Conservation (phyloP, 1,140 invertebrate species). For the Platorchestia sp. region DNA sequence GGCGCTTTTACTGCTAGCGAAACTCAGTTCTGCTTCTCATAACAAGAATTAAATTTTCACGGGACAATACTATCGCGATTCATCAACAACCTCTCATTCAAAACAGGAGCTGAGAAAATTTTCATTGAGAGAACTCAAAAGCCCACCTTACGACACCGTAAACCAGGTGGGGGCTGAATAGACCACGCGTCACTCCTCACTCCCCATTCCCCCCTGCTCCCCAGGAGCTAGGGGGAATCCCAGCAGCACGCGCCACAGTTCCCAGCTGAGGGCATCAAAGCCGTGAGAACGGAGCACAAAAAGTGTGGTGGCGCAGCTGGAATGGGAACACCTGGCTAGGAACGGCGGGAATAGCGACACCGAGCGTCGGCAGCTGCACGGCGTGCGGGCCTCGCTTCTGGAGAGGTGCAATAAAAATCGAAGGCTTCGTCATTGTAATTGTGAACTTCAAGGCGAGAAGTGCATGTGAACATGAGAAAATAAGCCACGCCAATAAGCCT, state of each 20-base stretch:
- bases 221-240: background rate
- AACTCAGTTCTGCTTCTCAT: background rate
- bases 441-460: background rate
- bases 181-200: background rate
- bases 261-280: background rate
- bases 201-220: no score
- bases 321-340: conserved; percentile 37
- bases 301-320: background rate
- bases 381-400: background rate
- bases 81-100: background rate
- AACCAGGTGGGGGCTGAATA: background rate
- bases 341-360: conserved; percentile 28
- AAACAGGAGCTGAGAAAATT: background rate
- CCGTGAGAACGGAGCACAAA: background rate
- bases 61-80: background rate
- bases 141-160: background rate
- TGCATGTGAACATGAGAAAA: background rate
- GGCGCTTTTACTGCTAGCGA: background rate
- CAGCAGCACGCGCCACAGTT: conserved; percentile 13
- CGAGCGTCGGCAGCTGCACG: background rate
- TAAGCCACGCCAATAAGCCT: background rate
- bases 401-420: background rate
- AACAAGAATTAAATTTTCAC: background rate
- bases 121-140: background rate
- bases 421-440: background rate